These are phyloP conservation scores for Uropsilus gracilis DNA, from an alignment of 2,113 vertebrate species.

Conservation along the genomic window DNA sequence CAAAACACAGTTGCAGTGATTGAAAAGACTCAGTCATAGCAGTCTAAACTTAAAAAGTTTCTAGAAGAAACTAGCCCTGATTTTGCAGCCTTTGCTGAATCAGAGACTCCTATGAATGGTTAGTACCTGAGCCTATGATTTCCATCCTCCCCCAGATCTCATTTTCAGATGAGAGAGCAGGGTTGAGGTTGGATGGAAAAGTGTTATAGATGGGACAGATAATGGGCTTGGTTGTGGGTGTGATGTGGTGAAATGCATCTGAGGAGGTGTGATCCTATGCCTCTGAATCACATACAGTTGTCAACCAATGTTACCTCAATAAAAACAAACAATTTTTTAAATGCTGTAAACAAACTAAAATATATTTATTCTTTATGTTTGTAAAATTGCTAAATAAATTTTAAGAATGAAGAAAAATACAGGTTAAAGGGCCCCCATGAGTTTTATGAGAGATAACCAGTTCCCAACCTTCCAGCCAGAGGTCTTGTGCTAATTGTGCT, in stretches of 20 bases:
- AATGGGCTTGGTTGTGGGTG: too few relatives aligned
- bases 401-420: background rate
- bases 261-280: too few relatives aligned
- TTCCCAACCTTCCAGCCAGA: background rate
- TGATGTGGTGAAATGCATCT: too few relatives aligned
- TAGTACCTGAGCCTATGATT: background rate
- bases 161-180: background rate
- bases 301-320: too few relatives aligned
- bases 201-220: background rate
- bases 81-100: background rate
- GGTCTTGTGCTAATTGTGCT: background rate
- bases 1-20: background rate
- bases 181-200: slow-evolving; percentile 11
- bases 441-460: slow-evolving; percentile 10
- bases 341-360: too few relatives aligned
- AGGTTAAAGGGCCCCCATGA: background rate
- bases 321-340: too few relatives aligned
- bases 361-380: too few relatives aligned
- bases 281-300: too few relatives aligned
- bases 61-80: background rate
- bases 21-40: background rate
- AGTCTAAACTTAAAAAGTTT: background rate
- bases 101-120: background rate
- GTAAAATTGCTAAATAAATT: too few relatives aligned
- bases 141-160: background rate